A percentile compares a stretch with the other conserved stretches of the same genome.
These are phyloP conservation scores for Torymus tubicola DNA, from an alignment of 2,888 invertebrate genomes.

Conservation along the genomic window DNA sequence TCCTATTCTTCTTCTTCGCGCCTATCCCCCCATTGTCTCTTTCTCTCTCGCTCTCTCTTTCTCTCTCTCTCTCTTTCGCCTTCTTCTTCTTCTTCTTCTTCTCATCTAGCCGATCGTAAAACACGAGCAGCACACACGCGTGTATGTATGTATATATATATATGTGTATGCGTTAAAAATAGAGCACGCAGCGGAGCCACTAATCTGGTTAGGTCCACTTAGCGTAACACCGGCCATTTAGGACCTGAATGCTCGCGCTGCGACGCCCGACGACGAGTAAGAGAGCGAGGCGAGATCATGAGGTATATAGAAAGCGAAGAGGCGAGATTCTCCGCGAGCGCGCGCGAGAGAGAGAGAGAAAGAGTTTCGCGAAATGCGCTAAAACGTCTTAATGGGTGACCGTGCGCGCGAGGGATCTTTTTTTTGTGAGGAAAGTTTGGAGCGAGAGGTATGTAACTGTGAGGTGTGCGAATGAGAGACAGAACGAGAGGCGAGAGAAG, in stretches of 20 bases:
- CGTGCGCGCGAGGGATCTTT: too few relatives aligned
- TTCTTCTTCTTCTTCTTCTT: not conserved
- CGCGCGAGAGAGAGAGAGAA: not conserved
- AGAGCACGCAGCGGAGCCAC: slow-evolving; percentile 71
- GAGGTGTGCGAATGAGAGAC: too few relatives aligned
- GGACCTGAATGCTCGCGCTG: slow-evolving; percentile 69
- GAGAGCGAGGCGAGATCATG: too few relatives aligned
- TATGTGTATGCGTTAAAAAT: slow-evolving; percentile 72
- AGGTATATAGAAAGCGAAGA: too few relatives aligned
- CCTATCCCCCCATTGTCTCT: slow-evolving; percentile 37
- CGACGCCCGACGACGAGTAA: not conserved
- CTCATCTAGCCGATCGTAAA: slow-evolving; percentile 45
- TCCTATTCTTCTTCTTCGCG: slow-evolving; percentile 48
- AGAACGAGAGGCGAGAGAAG: too few relatives aligned
- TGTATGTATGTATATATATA: slow-evolving; percentile 23
- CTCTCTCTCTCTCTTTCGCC: not conserved
- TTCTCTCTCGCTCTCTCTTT: not conserved
- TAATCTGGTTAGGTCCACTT: slow-evolving; percentile 77
- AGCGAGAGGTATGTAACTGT: too few relatives aligned
- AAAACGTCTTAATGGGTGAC: slow-evolving; percentile 71
- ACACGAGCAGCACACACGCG: slow-evolving; percentile 22
- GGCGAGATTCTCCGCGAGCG: too few relatives aligned
- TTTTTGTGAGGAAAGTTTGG: too few relatives aligned
- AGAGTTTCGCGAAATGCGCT: slow-evolving; percentile 71
- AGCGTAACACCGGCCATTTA: slow-evolving; percentile 76